Evolutionary conservation across 53 echinoderm and acorn worm species (phyloP).

Genomic region (Stichopus horrens): DNA sequence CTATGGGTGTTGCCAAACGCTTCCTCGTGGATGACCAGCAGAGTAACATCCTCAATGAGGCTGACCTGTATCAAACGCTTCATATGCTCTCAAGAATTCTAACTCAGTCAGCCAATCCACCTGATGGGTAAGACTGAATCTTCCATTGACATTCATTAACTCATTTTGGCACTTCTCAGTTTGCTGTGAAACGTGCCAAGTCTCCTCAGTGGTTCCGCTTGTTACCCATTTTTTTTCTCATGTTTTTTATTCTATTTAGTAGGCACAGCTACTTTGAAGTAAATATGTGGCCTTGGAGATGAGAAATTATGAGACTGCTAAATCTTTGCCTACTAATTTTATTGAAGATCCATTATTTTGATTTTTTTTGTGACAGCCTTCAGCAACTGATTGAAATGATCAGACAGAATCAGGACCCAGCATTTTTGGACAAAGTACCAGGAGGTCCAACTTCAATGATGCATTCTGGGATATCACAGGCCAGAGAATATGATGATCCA

Average conservation of each 20-base stretch:
- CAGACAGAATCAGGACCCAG: conserved; percentile 94
- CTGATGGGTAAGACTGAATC: conserved; percentile 72
- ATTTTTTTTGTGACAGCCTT: conserved; percentile 51
- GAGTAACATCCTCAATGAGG: conserved; percentile 90
- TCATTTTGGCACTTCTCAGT: no score
- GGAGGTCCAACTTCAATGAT: conserved; percentile 99
- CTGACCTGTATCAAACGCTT: conserved; percentile 87
- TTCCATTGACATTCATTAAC: no score
- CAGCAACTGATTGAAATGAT: conserved; percentile 91
- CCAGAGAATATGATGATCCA: conserved; percentile 97
- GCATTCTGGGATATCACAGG: conserved; percentile 99
- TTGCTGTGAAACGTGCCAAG: not conserved
- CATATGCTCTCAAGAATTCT: conserved; percentile 84
- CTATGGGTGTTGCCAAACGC: conserved; percentile 85
- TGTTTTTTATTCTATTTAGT: not conserved
- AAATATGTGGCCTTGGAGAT: not conserved
- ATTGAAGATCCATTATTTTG: not conserved
- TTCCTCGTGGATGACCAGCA: conserved; percentile 94
- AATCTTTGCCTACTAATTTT: not conserved
- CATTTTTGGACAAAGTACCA: conserved; percentile 95
- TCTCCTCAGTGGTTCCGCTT: not conserved
- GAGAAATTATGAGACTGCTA: no score
- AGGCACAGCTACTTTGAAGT: not conserved
- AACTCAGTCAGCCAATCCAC: conserved; percentile 84
- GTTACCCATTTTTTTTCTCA: not conserved